Percentiles rank a stretch among this genome's conserved stretches.
Evolutionary conservation across 2,797 vertebrate species (phyloP).

Genomic region (Gymnoscopelus braueri): DNA sequence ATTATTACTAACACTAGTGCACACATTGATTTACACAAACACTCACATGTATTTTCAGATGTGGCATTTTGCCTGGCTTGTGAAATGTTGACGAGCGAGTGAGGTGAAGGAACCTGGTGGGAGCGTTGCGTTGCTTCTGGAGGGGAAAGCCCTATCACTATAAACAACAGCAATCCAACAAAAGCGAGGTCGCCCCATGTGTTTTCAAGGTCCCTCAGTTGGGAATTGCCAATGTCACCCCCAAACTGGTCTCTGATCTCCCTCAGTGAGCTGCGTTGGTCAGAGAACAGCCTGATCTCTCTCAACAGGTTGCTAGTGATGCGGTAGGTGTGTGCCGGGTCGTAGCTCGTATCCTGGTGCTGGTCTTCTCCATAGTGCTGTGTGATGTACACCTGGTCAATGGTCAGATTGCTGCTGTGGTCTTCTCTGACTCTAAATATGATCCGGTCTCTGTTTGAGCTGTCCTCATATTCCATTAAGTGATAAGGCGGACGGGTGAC

Average conservation of each 20-base stretch:
- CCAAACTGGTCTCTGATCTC: slow-evolving; percentile 46
- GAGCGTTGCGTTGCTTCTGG: background rate
- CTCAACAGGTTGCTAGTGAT: slow-evolving; percentile 56
- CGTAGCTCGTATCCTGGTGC: background rate
- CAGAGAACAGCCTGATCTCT: slow-evolving; percentile 59
- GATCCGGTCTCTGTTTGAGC: slow-evolving; percentile 5
- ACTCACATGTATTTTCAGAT: too few relatives aligned
- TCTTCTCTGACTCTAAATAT: background rate
- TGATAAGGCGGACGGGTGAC: background rate
- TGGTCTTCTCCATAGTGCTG: background rate
- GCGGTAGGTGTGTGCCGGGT: slow-evolving; percentile 53
- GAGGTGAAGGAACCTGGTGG: background rate
- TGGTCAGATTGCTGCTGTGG: background rate
- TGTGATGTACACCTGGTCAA: slow-evolving; percentile 17
- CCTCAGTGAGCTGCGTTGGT: slow-evolving; percentile 1
- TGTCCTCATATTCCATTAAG: background rate
- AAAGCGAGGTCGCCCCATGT: slow-evolving; percentile 50
- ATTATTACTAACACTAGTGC: too few relatives aligned
- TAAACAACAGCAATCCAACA: slow-evolving; percentile 64
- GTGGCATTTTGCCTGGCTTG: background rate
- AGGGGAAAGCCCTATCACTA: slow-evolving; percentile 47
- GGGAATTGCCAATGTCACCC: slow-evolving; percentile 14
- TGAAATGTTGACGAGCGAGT: slow-evolving; percentile 31
- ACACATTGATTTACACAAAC: too few relatives aligned
- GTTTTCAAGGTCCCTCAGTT: slow-evolving; percentile 35